Evolutionary conservation across 1,140 invertebrate species (phyloP), one percentile per base, ranked within the genome.

Genomic region (Papilio glaucus): DNA sequence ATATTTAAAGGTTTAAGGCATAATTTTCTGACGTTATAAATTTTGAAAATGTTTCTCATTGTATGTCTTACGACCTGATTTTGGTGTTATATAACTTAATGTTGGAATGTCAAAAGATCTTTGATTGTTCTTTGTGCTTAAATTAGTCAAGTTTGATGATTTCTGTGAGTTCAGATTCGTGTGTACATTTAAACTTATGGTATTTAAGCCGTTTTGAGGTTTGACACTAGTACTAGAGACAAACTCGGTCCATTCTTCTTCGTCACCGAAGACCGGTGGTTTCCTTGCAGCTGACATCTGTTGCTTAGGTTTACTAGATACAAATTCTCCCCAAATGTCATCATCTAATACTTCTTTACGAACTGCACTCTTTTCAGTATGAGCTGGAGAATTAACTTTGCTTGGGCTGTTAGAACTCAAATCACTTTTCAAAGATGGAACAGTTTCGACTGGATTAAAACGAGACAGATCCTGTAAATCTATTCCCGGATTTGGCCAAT

Each of bases 231-330:
- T 91, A 80, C 94, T 95, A 29, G 94, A 95, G n/a, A 95, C 94
- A 81, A 95, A 95, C 71, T 95, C 94, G 15, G 94, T 94, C 95
- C 95, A 95, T 77, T 95, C 95, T 72, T 95, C 95, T 39, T 95
- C 95, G 67, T 94, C 94, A 0, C 70, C 80, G 67, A 87, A 83
- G 0, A 75, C 71, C 12, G 79, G 37, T 71, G 75, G 77, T 86
- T 85, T 94, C 85, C 85, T 88, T 24, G 81, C 74, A 7, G 77
- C 29, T n/a, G 80, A 21, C 53, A 63, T 72, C 61, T 81, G 81
- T 63, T 82, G 77, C 74, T 87, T 88, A 4, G 92, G 91, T 26
- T 91, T 93, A 74, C 93, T 94, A 0, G 94, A 95, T 4, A 95
- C 94, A 85, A 94, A 95, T 29, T 95, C 94, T 4, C 94, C 94